Percentiles rank a stretch among this genome's conserved stretches.
Evolutionary conservation across 2,888 invertebrate genomes (phyloP).

Genomic region (Adela reaumurella): DNA sequence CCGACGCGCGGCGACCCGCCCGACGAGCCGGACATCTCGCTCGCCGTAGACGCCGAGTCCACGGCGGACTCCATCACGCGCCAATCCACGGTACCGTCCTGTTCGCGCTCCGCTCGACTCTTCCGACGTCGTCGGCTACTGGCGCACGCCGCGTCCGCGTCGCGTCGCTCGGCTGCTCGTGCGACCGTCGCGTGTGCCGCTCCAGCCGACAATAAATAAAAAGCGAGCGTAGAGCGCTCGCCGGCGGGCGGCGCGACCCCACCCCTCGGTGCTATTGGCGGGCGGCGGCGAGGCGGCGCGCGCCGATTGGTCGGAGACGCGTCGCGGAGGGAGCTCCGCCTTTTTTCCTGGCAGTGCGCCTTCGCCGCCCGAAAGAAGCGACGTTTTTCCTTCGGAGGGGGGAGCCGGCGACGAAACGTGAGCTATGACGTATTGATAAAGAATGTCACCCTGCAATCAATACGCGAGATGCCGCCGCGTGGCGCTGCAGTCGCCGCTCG

Average conservation of each 20-base stretch:
- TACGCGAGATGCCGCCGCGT: slow-evolving; percentile 40
- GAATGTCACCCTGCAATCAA: slow-evolving; percentile 65
- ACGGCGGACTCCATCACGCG: slow-evolving; percentile 54
- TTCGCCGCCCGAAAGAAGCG: slow-evolving; percentile 3
- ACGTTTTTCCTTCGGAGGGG: slow-evolving; percentile 40
- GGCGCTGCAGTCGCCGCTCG: not conserved
- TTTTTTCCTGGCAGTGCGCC: slow-evolving; percentile 12
- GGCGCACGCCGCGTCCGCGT: slow-evolving; percentile 4
- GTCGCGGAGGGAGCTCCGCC: slow-evolving; percentile 14
- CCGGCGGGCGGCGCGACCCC: slow-evolving; percentile 41
- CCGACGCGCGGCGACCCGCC: slow-evolving; percentile 49
- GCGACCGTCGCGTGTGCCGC: slow-evolving; percentile 64
- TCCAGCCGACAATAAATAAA: slow-evolving; percentile 73
- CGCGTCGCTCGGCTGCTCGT: slow-evolving; percentile 48
- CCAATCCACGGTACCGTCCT: not conserved
- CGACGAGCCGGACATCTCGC: slow-evolving; percentile 51
- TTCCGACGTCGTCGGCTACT: not conserved
- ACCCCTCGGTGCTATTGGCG: slow-evolving; percentile 21
- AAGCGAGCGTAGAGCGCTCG: slow-evolving; percentile 50
- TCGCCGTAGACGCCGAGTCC: slow-evolving; percentile 57
- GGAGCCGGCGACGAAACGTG: not conserved
- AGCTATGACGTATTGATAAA: slow-evolving; percentile 48
- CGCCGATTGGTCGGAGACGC: slow-evolving; percentile 37
- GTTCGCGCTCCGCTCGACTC: not conserved
- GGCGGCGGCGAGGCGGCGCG: slow-evolving; percentile 38